Base-by-base conservation (phyloP, 2,888 invertebrate genomes). In the Phlogophora meticulosa region DNA sequence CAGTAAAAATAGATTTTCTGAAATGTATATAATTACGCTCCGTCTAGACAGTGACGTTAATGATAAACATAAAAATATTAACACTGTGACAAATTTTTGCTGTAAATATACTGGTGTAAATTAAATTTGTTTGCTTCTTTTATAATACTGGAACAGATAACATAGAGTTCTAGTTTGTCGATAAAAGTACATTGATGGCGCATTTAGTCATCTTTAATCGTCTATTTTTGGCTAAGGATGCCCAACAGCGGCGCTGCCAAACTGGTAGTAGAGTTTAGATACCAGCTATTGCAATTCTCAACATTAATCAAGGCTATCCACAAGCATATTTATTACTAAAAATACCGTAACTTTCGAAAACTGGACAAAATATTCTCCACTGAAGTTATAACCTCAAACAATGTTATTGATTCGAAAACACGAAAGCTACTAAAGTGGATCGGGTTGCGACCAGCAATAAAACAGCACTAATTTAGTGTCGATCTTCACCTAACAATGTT, bases 401-500 rank as follows among this genome's bases (percentile, higher is more conserved):
- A 72, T 52, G 67, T 77, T 77, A 77, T 72, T 51, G 58, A 45
- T 59, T 59, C 58, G 58, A 38, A 68, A 76, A 60, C 43, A 53
- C n/a, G 52, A 46, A 49, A 63, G 15, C 48, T 53, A 43, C 20
- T 49, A 57, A 74, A 67, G 58, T 48, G 45, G 72, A 80, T 57
- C 68, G 74, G 36, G 36, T 52, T 58, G 68, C 45, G 49, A 59
- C 63, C 68, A 60, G 64, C 57, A 62, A 77, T 80, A 72, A 78
- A 76, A 76, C 57, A 11, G 20, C 51, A 67, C 58, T 72, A 62
- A 78, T 75, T 72, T 69, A 65, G 64, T 71, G 57, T 34, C 57
- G 64, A 73, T 78, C 72, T 79, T 72, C 80, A 83, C 80, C 79
- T 88, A 87, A 93, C 92, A 92, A 89, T 91, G 91, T 92, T 85